A percentile compares a stretch with the other conserved stretches of the same genome.
Evolutionary conservation across 2,113 vertebrate species (phyloP).

Genomic region (Gadus chalcogrammus): DNA sequence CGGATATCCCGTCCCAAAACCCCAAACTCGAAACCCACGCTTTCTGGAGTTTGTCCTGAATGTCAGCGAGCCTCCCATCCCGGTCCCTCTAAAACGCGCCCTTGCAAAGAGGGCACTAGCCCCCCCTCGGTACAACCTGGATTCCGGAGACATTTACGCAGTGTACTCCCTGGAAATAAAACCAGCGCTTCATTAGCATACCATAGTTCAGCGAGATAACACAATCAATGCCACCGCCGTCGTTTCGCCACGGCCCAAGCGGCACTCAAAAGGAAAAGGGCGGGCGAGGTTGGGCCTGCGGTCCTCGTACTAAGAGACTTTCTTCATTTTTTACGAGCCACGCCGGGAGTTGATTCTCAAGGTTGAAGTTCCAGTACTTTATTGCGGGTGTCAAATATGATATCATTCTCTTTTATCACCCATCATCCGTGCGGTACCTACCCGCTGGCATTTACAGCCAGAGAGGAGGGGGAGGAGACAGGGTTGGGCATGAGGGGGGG

Average conservation of each 20-base stretch:
- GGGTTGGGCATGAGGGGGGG: slow-evolving; percentile 13
- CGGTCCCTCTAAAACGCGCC: too few species aligned
- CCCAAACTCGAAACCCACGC: too few species aligned
- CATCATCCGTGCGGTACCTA: slow-evolving; percentile 53
- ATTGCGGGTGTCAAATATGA: slow-evolving; percentile 69
- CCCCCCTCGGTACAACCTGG: too few species aligned
- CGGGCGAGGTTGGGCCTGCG: slow-evolving; percentile 17
- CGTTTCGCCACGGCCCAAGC: slow-evolving; percentile 14
- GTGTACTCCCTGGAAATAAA: too few species aligned
- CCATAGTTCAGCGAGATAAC: too few species aligned
- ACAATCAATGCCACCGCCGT: too few species aligned
- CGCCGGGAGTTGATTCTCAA: slow-evolving; percentile 66
- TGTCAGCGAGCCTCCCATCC: too few species aligned
- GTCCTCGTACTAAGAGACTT: slow-evolving; percentile 36
- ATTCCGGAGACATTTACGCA: too few species aligned
- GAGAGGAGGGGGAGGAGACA: background rate
- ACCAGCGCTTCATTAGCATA: too few species aligned
- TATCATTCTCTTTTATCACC: slow-evolving; percentile 70
- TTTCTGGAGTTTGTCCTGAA: too few species aligned
- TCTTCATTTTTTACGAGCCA: slow-evolving; percentile 58
- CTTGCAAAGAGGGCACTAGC: too few species aligned
- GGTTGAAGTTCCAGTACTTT: slow-evolving; percentile 69
- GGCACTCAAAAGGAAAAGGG: slow-evolving; percentile 5
- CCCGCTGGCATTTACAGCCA: slow-evolving; percentile 59
- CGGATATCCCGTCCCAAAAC: too few species aligned